Conservation (phyloP, 2,113 vertebrate genomes). For the Laticauda colubrina region DNA sequence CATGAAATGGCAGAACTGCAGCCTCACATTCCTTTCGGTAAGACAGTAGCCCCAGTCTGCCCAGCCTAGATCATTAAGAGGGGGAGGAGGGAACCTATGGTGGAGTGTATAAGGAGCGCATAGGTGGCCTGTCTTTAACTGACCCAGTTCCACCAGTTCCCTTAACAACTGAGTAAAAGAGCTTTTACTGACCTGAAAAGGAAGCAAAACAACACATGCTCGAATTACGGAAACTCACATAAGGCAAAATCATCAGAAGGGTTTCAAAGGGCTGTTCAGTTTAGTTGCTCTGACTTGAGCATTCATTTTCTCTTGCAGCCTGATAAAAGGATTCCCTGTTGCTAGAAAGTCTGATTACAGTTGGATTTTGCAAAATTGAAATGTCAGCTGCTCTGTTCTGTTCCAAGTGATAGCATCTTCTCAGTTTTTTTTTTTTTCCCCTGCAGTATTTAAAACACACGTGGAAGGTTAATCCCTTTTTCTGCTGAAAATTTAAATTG, state of each 20-base stretch:
- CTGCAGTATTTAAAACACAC: background rate
- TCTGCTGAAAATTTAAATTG: background rate
- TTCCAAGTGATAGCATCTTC: background rate
- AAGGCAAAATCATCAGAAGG: background rate
- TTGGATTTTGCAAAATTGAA: background rate
- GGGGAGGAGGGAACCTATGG: background rate
- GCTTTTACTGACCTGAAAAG: constrained; percentile 18
- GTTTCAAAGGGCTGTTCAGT: background rate
- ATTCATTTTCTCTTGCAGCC: constrained; percentile 18
- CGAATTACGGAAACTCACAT: background rate
- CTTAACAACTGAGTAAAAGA: constrained; percentile 4
- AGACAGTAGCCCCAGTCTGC: background rate
- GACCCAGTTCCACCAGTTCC: background rate
- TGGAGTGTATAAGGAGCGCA: constrained; percentile 8
- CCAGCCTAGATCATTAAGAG: constrained; percentile 6
- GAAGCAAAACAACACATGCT: constrained; percentile 8
- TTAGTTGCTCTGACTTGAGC: background rate
- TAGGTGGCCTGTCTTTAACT: background rate
- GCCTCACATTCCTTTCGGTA: background rate
- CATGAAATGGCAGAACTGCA: background rate
- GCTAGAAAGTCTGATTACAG: constrained; percentile 24
- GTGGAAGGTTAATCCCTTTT: background rate
- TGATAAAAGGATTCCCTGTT: constrained; percentile 23
- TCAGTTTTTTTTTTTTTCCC: background rate
- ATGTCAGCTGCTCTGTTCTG: constrained; percentile 8